Evolutionary conservation across 2,888 invertebrate species (phyloP), one percentile per base, ranked within the genome.

Genomic region (Drosophila fungiperda): DNA sequence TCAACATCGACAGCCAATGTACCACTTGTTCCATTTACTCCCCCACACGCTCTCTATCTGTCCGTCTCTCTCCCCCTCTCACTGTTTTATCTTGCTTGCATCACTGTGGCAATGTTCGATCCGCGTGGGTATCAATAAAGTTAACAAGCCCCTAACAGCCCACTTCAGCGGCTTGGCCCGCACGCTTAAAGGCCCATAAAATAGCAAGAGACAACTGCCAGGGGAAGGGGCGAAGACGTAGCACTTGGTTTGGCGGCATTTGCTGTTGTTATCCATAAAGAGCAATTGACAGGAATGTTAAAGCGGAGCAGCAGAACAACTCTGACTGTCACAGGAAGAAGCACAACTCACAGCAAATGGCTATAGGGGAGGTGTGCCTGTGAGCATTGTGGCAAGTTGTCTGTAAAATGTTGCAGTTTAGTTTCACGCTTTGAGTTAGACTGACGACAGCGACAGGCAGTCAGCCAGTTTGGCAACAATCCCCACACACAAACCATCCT

Each of bases 351-450:
- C 33, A 63, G 63, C 35, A 40, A 36, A 38, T 11, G 26, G 15
- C 23, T 20, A 33, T 20, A 3, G 2, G 17, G 20, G 33, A 40
- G 45, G 35, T 29, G 23, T 26, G 20, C 57, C 29, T 60, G 48
- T 45, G 62, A 48, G 63, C 75, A 78, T 61, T 55, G 68, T 50
- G 77, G 65, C 67, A 73, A 68, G 64, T 80, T 80, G 80, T 42
- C 68, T 76, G 54, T 66, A 55, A 72, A 84, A 78, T 76, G 86
- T 71, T 57, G 73, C 81, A 74, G 70, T 83, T 77, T 77, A 74
- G 76, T 65, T 68, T 83, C 82, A 86, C 79, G 87, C 88, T 88
- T 86, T 73, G 64, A 88, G 79, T 86, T 83, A 66, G 69, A 77
- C 50, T 65, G 61, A 49, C 63, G 73, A 57, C 42, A 57, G 55